Evolutionary conservation across 2,888 invertebrate genomes (phyloP).

Genomic region (Cyclophora punctaria): DNA sequence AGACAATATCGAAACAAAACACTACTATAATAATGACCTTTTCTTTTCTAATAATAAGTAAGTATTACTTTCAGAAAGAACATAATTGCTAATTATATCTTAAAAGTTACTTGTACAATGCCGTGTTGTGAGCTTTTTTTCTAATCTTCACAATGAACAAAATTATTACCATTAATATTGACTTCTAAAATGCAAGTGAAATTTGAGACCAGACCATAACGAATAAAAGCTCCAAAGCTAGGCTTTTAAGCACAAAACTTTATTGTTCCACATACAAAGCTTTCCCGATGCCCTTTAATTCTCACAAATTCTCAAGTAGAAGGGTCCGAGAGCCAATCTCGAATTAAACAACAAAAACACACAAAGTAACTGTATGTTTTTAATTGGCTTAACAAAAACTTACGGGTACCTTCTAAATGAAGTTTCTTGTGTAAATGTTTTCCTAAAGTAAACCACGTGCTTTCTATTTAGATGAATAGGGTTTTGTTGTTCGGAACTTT

Average conservation of each 20-base stretch:
- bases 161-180: no score
- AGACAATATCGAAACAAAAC: conserved; percentile 27
- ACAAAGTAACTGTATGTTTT: conserved; percentile 44
- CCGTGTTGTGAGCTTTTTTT: background rate
- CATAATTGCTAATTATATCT: no score
- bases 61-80: no score
- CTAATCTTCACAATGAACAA: no score
- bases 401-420: background rate
- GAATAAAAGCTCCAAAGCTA: conserved; percentile 29
- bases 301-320: conserved; percentile 55
- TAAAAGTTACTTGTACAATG: background rate
- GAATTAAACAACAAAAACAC: conserved; percentile 48
- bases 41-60: no score
- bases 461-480: no score
- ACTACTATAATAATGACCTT: conserved; percentile 14
- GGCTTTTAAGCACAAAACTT: conserved; percentile 47
- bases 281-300: conserved; percentile 48
- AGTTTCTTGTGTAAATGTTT: background rate
- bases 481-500: no score
- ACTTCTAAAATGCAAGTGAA: no score
- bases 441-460: no score
- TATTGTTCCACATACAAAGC: conserved; percentile 61
- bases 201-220: no score
- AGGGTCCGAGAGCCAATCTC: conserved; percentile 49
- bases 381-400: conserved; percentile 57